Conservation (phyloP, 2,797 vertebrate species). For the Clamator glandarius region DNA sequence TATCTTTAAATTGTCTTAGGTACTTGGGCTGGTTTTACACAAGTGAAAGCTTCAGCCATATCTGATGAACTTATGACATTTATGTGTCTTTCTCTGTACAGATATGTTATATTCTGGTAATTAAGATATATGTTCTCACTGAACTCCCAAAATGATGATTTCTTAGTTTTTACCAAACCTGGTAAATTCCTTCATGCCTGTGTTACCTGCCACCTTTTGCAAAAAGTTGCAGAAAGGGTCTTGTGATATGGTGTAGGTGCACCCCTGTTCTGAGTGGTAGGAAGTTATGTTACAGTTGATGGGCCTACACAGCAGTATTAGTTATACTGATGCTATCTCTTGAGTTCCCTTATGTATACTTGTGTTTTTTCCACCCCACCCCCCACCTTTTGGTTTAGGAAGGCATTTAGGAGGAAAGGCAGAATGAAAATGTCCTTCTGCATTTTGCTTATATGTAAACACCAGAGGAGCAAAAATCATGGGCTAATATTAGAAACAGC, state of each 20-base stretch:
- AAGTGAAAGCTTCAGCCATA: neutral
- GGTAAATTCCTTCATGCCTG: neutral
- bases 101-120: neutral
- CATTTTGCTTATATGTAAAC: neutral
- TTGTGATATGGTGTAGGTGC: neutral
- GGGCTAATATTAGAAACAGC: neutral
- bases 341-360: neutral
- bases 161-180: neutral
- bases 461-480: neutral
- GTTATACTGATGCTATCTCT: rapidly evolving
- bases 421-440: neutral
- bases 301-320: neutral
- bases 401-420: neutral
- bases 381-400: neutral
- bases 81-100: neutral
- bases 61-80: too few relatives aligned
- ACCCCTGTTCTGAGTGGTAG: neutral
- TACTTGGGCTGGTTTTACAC: neutral
- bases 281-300: neutral
- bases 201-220: neutral
- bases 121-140: neutral
- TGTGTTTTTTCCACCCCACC: neutral
- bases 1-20: neutral
- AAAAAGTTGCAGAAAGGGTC: neutral
- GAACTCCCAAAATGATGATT: neutral